phyloP scores from a whole-genome alignment of 1,140 invertebrate species.

The Temnothorax curvispinosus region DNA sequence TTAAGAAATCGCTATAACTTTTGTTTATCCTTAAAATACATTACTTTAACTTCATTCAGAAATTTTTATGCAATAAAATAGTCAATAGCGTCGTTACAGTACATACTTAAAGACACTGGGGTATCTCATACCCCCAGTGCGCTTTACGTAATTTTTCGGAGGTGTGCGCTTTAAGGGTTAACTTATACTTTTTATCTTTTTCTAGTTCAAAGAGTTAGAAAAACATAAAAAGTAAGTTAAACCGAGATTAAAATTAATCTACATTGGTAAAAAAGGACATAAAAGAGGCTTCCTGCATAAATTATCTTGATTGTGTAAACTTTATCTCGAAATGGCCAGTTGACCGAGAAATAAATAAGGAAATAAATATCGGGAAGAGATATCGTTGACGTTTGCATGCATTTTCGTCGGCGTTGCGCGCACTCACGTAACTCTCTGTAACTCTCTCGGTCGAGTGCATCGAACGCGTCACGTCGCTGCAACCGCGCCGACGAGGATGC shows the following conservation, averaged over 20 bases:
- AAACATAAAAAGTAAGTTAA: neutral
- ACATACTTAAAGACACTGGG: too few species aligned
- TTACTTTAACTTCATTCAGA: too few species aligned
- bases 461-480: constrained; percentile 41
- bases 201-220: neutral
- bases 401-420: constrained; percentile 23
- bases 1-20: too few species aligned
- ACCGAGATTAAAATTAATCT: neutral
- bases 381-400: constrained; percentile 47
- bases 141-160: too few species aligned
- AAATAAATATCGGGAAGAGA: constrained; percentile 5
- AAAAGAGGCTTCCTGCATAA: neutral
- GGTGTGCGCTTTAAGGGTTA: too few species aligned
- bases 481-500: constrained; percentile 49
- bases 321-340: constrained; percentile 25
- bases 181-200: neutral
- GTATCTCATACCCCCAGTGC: too few species aligned
- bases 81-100: too few species aligned
- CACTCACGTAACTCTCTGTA: constrained; percentile 28
- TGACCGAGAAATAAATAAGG: constrained; percentile 18
- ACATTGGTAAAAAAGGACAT: neutral
- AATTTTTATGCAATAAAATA: too few species aligned
- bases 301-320: neutral
- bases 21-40: too few species aligned
- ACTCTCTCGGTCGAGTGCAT: constrained; percentile 15